Percentiles rank a stretch among this genome's conserved stretches.
Evolutionary conservation across 1,140 invertebrate species (phyloP).

Genomic region (Neodiprion lecontei): DNA sequence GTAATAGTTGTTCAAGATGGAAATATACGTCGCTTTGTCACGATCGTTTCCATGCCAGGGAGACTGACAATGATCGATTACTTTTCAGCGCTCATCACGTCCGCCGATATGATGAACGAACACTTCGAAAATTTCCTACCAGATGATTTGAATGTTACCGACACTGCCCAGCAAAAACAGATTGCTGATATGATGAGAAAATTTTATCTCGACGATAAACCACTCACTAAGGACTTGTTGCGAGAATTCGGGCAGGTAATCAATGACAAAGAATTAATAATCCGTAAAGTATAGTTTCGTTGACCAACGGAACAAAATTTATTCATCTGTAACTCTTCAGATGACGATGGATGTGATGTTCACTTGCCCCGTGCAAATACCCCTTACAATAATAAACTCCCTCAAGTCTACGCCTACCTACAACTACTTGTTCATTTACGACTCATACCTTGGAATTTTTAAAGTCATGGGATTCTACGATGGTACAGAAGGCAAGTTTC

Average conservation of each 20-base stretch:
- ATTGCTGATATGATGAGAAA: slow-evolving; percentile 63
- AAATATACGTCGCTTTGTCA: slow-evolving; percentile 34
- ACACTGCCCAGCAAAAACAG: slow-evolving; percentile 44
- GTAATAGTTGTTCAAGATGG: background rate
- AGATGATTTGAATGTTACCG: slow-evolving; percentile 65
- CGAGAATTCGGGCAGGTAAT: slow-evolving; percentile 62
- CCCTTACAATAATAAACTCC: slow-evolving; percentile 39
- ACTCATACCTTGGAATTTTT: slow-evolving; percentile 44
- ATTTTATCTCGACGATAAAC: slow-evolving; percentile 66
- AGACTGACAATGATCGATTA: slow-evolving; percentile 40
- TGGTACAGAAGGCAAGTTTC: slow-evolving; percentile 38
- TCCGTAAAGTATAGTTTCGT: background rate
- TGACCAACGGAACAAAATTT: background rate
- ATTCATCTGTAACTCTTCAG: slow-evolving; percentile 34
- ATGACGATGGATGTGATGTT: slow-evolving; percentile 45
- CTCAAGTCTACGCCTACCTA: slow-evolving; percentile 49
- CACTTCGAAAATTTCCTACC: slow-evolving; percentile 67
- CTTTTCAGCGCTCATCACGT: slow-evolving; percentile 37
- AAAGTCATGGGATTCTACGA: slow-evolving; percentile 39
- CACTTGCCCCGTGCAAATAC: slow-evolving; percentile 32
- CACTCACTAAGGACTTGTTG: slow-evolving; percentile 56
- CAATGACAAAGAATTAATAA: slow-evolving; percentile 13
- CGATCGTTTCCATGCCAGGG: slow-evolving; percentile 64
- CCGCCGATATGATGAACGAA: slow-evolving; percentile 54
- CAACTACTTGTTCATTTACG: slow-evolving; percentile 48